Evolutionary conservation across 2,888 invertebrate genomes (phyloP), one percentile per base, ranked within the genome.

Genomic region (Melieria omissa): DNA sequence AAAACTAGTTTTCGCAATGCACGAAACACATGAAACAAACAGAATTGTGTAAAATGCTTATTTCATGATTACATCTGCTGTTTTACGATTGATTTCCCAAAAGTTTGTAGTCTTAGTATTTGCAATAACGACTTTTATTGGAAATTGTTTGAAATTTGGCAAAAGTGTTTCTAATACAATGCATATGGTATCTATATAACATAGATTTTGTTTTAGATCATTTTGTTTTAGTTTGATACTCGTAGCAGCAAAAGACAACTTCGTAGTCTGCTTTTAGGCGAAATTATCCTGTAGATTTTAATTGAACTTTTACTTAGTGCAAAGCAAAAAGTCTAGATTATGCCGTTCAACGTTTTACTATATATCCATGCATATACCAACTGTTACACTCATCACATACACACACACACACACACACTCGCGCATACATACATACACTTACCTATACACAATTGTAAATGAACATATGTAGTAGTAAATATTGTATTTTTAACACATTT

Each of bases 241-340:
- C 41, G 45, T 63, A 69, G 69, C 69, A 69, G 69, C 42, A 69
- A 69, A 69, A 69, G 69, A 69, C 69, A 69, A 66, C 57, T 66
- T 44, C 16, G 46, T 46, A 46, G 7, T 55, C 55, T 55, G 69
- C 69, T 69, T 69, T 69, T 29, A 63, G 45, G 47, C 54, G 55
- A 69, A 45, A 41, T 52, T 52, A 52, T 52, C 52, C 54, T 47
- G 54, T 45, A 69, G 45, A 42, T 63, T 14, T 5, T 47, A 47
- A 41, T 52, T 60, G 52, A 14, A 52, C 44, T 29, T 29, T 29
- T 29, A 29, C 29, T 29, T 29, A 29, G 29, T 29, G 29, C 29
- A 29, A 29, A 29, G 29, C 29, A 29, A 29, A 29, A 29, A 29
- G 1, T 29, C 29, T 29, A 29, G 29, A 29, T 2, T 29, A 29